Conservation (phyloP, 2,888 invertebrate genomes). For the Toxonevra muliebris region DNA sequence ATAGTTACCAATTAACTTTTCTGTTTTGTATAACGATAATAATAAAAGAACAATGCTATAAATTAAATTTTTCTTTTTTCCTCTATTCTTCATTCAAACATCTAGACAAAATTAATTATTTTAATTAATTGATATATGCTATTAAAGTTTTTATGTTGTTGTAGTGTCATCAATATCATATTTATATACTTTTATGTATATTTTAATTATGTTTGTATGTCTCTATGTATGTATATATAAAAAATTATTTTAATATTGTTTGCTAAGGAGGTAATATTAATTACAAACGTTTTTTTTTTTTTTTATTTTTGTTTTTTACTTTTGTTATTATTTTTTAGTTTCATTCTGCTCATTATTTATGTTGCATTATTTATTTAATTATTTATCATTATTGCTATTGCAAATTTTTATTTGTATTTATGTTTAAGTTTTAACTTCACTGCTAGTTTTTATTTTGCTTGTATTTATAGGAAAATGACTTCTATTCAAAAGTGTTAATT, state of each 20-base stretch:
- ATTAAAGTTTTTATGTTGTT: too few relatives aligned
- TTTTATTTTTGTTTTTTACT: not conserved
- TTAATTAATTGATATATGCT: too few relatives aligned
- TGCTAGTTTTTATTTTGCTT: not conserved
- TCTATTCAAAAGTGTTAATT: not conserved
- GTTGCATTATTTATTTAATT: not conserved
- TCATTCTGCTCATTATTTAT: constrained; percentile 1
- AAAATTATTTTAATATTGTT: constrained; percentile 32
- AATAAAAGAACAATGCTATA: too few relatives aligned
- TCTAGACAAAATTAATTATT: too few relatives aligned
- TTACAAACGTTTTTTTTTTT: constrained; percentile 42
- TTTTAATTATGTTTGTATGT: not conserved
- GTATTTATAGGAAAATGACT: not conserved
- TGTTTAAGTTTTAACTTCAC: constrained; percentile 7
- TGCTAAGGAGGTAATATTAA: constrained; percentile 61
- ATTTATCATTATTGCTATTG: too few relatives aligned
- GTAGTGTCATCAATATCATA: too few relatives aligned
- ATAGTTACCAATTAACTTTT: too few relatives aligned
- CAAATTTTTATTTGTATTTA: not conserved
- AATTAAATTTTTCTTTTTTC: too few relatives aligned
- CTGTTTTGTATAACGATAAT: too few relatives aligned
- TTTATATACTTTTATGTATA: too few relatives aligned
- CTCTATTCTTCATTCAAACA: too few relatives aligned
- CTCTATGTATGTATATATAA: constrained; percentile 15
- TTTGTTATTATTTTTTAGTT: not conserved